These are phyloP conservation scores for Alauda arvensis DNA, from an alignment of 2,797 vertebrate genomes.

Conservation along the genomic window DNA sequence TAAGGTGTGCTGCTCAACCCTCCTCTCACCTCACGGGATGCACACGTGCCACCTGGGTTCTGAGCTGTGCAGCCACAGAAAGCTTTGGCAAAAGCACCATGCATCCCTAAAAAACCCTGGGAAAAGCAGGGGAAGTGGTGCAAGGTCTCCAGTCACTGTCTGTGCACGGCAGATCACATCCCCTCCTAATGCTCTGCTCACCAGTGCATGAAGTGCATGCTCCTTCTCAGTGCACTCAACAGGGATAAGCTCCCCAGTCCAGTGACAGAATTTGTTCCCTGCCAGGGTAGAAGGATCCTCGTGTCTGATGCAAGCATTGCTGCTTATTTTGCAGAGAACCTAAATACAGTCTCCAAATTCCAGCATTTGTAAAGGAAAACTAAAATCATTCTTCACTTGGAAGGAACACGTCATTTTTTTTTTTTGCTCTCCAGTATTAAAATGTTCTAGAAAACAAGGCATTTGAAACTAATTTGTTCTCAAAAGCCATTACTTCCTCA, in stretches of 20 bases:
- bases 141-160: not conserved
- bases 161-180: not conserved
- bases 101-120: not conserved
- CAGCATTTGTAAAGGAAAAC: not conserved
- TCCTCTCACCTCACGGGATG: not conserved
- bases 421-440: not conserved
- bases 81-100: not conserved
- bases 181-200: constrained; percentile 18
- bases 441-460: not conserved
- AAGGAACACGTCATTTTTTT: not conserved
- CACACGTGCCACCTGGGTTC: constrained; percentile 3
- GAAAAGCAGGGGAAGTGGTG: not conserved
- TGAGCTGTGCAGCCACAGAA: not conserved
- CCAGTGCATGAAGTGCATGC: constrained; percentile 57
- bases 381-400: not conserved
- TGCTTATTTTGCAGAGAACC: constrained; percentile 3
- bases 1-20: constrained; percentile 46
- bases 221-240: not conserved
- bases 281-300: not conserved
- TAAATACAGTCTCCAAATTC: not conserved
- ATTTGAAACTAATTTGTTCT: not conserved
- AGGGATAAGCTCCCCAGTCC: not conserved
- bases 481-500: not conserved
- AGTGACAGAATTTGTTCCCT: not conserved
- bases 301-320: not conserved